Conservation (phyloP, 2,888 invertebrate genomes). For the Heliconius hortense region DNA sequence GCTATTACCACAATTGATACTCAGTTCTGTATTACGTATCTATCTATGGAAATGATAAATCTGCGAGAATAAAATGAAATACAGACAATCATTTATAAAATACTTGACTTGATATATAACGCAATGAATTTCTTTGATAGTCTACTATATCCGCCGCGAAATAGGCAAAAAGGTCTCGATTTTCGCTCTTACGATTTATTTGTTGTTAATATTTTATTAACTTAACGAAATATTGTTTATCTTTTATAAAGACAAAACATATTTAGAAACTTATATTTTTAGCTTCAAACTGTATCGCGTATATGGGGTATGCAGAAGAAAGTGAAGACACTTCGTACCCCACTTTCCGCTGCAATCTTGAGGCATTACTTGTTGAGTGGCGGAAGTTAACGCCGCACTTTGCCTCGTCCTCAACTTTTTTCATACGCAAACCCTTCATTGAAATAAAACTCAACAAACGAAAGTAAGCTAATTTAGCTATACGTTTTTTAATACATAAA, state of each 20-base stretch:
- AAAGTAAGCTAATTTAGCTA: too few relatives aligned
- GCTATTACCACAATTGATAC: constrained; percentile 10
- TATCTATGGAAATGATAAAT: constrained; percentile 28
- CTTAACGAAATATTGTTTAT: not conserved
- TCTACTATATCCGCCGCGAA: constrained; percentile 38
- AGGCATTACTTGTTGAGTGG: too few relatives aligned
- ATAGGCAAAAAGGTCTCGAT: constrained; percentile 38
- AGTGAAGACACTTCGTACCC: too few relatives aligned
- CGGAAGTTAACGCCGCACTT: too few relatives aligned
- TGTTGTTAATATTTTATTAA: constrained; percentile 29
- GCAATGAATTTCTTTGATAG: constrained; percentile 42
- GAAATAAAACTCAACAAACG: too few relatives aligned
- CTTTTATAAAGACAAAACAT: too few relatives aligned
- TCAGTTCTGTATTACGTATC: constrained; percentile 4
- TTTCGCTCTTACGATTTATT: constrained; percentile 33
- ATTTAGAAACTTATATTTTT: too few relatives aligned
- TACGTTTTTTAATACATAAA: not conserved
- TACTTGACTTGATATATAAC: constrained; percentile 40
- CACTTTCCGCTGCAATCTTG: too few relatives aligned
- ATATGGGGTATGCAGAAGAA: too few relatives aligned
- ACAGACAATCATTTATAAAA: constrained; percentile 35
- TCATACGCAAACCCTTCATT: too few relatives aligned
- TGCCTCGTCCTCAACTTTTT: too few relatives aligned
- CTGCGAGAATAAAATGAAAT: constrained; percentile 29
- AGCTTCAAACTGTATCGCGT: too few relatives aligned